A percentile compares a stretch with the other conserved stretches of the same genome.
phyloP scores from a whole-genome alignment of 2,113 vertebrate genomes.

The Scortum barcoo region DNA sequence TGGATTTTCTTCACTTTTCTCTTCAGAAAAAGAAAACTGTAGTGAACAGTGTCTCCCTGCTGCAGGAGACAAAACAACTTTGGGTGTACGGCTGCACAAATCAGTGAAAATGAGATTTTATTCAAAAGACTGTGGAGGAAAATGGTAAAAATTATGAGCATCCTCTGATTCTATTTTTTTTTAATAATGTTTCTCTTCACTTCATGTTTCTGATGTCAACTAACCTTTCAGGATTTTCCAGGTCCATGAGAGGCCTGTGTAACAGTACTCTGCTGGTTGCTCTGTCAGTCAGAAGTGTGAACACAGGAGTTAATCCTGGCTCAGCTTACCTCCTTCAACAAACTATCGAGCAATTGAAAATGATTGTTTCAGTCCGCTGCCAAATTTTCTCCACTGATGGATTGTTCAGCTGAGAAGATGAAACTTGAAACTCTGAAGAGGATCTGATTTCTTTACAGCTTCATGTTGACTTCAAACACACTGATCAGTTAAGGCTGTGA shows the following conservation, averaged over 20 bases:
- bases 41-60: too few species aligned
- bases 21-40: too few species aligned
- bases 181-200: not conserved
- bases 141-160: not conserved
- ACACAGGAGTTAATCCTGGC: not conserved
- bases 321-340: constrained; percentile 8
- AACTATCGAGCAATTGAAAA: not conserved
- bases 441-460: not conserved
- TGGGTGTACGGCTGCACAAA: too few species aligned
- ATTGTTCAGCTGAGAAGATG: not conserved
- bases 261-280: not conserved
- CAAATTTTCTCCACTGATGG: not conserved
- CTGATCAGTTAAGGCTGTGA: too few species aligned
- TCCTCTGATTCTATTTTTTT: too few species aligned
- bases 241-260: too few species aligned
- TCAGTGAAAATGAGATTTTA: too few species aligned
- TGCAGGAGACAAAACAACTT: too few species aligned
- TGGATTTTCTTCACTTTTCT: not conserved
- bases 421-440: constrained; percentile 2
- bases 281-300: not conserved
- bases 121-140: too few species aligned
- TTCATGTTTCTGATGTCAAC: not conserved
- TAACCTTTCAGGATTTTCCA: not conserved
- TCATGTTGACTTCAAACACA: not conserved
- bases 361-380: not conserved